Base-by-base conservation (phyloP, 1,140 invertebrate species). In the Brachionus calyciflorus region DNA sequence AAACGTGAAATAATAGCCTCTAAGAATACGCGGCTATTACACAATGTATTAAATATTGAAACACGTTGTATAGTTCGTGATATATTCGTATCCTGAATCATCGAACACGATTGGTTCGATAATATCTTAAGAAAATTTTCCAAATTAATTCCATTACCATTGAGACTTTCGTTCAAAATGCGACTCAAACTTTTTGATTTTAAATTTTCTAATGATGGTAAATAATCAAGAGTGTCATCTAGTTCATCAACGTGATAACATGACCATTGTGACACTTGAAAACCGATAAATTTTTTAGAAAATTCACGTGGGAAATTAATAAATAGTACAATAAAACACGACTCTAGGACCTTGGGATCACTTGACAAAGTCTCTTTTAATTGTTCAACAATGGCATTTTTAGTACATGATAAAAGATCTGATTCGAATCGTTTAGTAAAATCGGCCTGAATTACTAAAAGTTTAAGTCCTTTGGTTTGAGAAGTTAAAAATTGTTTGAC, bases 401-500 rank as follows among this genome's bases (percentile, higher is more conserved):
- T 78, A 17, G 81, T 80, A 78, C 81, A 81, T 19, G 80, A 80
- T 9, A 84, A 78, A 26, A 83, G 76, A 26, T 79, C 80, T n/a
- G 60, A 44, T 44, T 78, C 77, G 75, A 82, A 79, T 12, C 78
- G 53, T 46, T 82, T 79, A 19, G 81, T 81, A 78, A 80, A 80
- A 24, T 82, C 82, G 79, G 81, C 82, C 53, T 83, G 82, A 24
- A 84, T 60, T 28, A 84, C 77, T 44, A 84, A 57, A n/a, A 84
- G 48, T n/a, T 70, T 79, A 12, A 65, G 65, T 1, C 78, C 77
- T 9, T 48, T 60, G 1, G 24, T 12, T 24, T 65, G 49, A 33
- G 30, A n/a, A 7, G n/a, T 14, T 33, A 69, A 49, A 33, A 79
- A 46, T 28, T 28, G 68, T 53, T 55, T 69, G 10, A 80, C 19